Base-by-base conservation (phyloP, 1,140 invertebrate species). In the Cephus cinctus region DNA sequence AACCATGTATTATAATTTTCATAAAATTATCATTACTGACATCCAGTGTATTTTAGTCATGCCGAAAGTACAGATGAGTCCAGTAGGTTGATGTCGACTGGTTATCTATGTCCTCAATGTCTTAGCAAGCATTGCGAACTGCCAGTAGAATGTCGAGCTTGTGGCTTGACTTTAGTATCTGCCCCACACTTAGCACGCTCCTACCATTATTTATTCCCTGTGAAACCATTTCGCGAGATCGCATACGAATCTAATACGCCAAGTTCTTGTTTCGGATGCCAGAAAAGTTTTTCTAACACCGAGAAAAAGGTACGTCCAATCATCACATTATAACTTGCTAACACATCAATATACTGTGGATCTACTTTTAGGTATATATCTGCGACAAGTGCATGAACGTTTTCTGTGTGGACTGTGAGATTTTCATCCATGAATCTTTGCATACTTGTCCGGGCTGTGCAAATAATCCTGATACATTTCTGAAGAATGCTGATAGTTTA, bases 71-170 rank as follows among this genome's bases (percentile, higher is more conserved):
- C 78, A 25, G 82, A 86, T 45, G 83, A 83, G 43, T 78, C 78
- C 3, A 81, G 82, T 43, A 85, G 83, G 68, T 73, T 84, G 47
- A 86, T 75, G 61, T 82, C 83, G 23, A 84, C 82, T 11, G 96
- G 95, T 2, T 98, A 96, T 69, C 87, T 95, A 61, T 99, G 96
- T 73, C 95, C 94, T 16, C 94, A 98, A 67, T 99, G 97, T 77
- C 85, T 87, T 50, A 93, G 92, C 71, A 97, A 98, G 78, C 98
- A 98, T 75, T 99, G 96, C 77, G 94, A 98, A 71, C 81, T 98
- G 52, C 97, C 97, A 0, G 92, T 95, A 1, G 96, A 98, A 77
- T 99, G 97, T 71, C 84, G 88, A 67, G 88, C 90, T 9, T 99
- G 97, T 78, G 93, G 92, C 8, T 78, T 99, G 18, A 98, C 94